A percentile compares a stretch with the other conserved stretches of the same genome.
Conservation (phyloP, 2,113 vertebrate species). For the Neomonachus schauinslandi region DNA sequence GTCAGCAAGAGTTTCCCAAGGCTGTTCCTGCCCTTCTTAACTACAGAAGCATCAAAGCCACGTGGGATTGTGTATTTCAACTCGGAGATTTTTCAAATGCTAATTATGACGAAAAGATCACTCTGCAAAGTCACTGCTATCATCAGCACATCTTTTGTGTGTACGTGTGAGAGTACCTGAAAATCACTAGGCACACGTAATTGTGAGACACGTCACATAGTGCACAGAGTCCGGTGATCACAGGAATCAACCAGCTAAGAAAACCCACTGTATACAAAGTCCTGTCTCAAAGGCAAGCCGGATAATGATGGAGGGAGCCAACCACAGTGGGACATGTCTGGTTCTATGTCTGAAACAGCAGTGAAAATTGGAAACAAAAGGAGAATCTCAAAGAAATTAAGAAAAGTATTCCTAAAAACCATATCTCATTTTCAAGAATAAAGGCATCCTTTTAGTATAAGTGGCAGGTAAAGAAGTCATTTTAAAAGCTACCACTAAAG, state of each 20-base stretch:
- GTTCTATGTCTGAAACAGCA: slow-evolving; percentile 12
- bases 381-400: neutral
- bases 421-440: slow-evolving; percentile 29
- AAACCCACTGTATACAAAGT: neutral
- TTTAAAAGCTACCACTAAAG: slow-evolving; percentile 24
- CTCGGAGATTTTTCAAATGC: neutral
- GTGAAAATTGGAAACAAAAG: neutral
- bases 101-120: slow-evolving; percentile 53
- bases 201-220: neutral
- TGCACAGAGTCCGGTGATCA: neutral
- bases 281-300: neutral
- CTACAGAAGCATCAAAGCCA: slow-evolving; percentile 52
- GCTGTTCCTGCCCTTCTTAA: slow-evolving; percentile 52
- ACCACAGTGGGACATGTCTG: neutral
- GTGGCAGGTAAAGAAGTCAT: slow-evolving; percentile 34
- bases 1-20: slow-evolving; percentile 19
- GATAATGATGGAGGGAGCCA: neutral
- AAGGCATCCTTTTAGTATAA: neutral
- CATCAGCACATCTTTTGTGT: slow-evolving; percentile 38
- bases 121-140: slow-evolving; percentile 43
- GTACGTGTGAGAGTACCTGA: neutral
- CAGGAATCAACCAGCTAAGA: neutral
- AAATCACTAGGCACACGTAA: neutral
- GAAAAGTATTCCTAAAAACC: neutral
- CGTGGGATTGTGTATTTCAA: neutral